Evolutionary conservation across 1,140 invertebrate species (phyloP).

Genomic region (Panulirus ornatus): DNA sequence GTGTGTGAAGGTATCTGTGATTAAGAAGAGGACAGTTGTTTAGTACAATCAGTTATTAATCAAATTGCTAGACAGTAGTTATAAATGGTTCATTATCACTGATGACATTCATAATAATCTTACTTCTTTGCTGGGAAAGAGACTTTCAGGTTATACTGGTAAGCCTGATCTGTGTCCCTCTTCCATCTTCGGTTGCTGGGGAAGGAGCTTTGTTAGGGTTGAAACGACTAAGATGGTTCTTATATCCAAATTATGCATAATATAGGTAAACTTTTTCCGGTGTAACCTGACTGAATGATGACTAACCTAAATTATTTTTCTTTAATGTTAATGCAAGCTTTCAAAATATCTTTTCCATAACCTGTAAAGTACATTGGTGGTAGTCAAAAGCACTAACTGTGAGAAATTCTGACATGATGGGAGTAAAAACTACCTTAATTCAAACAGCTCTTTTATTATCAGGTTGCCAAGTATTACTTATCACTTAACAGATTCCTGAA

Average conservation of each 20-base stretch:
- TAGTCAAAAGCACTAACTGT: too few relatives aligned
- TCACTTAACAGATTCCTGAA: too few relatives aligned
- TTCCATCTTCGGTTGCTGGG: conserved; percentile 25
- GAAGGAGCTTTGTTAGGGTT: conserved; percentile 29
- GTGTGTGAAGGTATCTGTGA: neutral
- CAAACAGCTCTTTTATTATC: too few relatives aligned
- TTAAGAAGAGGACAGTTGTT: neutral
- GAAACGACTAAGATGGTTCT: conserved; percentile 79
- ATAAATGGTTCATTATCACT: neutral
- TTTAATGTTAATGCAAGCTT: too few relatives aligned
- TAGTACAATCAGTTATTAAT: conserved; percentile 1
- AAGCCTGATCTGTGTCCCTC: conserved; percentile 77
- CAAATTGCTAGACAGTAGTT: neutral
- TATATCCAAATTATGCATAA: conserved; percentile 77
- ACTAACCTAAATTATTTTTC: neutral
- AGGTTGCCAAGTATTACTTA: too few relatives aligned
- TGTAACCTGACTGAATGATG: neutral
- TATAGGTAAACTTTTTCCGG: neutral
- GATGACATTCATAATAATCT: conserved; percentile 79
- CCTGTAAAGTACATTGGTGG: too few relatives aligned
- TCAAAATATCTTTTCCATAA: too few relatives aligned
- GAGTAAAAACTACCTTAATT: too few relatives aligned
- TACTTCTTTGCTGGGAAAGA: conserved; percentile 95
- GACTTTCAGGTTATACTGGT: conserved; percentile 93
- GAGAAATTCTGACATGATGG: too few relatives aligned